phyloP scores from a whole-genome alignment of 2,888 invertebrate species.

The Therioaphis trifolii region DNA sequence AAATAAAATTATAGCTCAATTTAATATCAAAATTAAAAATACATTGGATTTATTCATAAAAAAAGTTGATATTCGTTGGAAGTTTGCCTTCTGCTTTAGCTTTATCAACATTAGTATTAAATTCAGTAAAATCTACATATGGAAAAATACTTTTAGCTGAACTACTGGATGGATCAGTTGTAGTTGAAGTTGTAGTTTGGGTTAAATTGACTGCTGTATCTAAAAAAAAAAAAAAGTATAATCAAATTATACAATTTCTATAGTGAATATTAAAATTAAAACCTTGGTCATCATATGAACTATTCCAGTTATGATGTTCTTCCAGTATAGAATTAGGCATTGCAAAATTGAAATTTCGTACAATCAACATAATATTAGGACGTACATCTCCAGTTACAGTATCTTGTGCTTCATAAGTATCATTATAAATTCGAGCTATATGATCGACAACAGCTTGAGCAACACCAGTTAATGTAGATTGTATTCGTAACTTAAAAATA shows the following conservation, averaged over 20 bases:
- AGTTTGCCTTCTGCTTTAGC: slow-evolving; percentile 77
- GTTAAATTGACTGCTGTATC: slow-evolving; percentile 50
- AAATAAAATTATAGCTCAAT: not conserved
- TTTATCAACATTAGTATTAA: slow-evolving; percentile 78
- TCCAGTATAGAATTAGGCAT: slow-evolving; percentile 70
- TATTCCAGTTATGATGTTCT: slow-evolving; percentile 57
- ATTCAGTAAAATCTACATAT: slow-evolving; percentile 87
- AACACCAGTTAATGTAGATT: slow-evolving; percentile 82
- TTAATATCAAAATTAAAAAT: not conserved
- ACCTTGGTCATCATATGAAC: slow-evolving; percentile 57
- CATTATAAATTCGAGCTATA: slow-evolving; percentile 84
- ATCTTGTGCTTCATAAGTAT: slow-evolving; percentile 75
- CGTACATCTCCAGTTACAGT: slow-evolving; percentile 71
- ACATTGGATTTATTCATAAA: slow-evolving; percentile 63
- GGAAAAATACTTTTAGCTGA: slow-evolving; percentile 75
- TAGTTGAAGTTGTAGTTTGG: slow-evolving; percentile 48
- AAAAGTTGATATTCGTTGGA: slow-evolving; percentile 74
- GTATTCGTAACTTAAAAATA: slow-evolving; percentile 76
- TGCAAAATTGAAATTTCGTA: slow-evolving; percentile 87
- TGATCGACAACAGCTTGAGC: slow-evolving; percentile 88
- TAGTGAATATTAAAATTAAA: not conserved
- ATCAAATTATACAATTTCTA: not conserved
- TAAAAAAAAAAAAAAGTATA: slow-evolving; percentile 11
- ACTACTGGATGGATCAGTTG: slow-evolving; percentile 50
- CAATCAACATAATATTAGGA: slow-evolving; percentile 86